These are phyloP conservation scores for Andrena praecox DNA, from an alignment of 2,888 invertebrate species.

Conservation along the genomic window DNA sequence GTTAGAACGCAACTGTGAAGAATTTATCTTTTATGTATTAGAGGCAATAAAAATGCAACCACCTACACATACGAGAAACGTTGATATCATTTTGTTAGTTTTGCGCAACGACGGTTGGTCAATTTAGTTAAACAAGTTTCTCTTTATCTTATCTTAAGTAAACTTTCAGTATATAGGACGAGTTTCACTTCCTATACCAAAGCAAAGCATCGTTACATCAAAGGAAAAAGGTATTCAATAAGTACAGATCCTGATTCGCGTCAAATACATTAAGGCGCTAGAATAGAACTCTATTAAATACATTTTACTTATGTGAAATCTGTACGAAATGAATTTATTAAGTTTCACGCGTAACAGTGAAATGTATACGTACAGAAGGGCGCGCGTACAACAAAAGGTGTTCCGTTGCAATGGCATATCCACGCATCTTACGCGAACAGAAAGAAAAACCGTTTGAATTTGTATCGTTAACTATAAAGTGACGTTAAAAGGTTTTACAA, in stretches of 20 bases:
- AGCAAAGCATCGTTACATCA: not conserved
- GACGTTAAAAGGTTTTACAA: not conserved
- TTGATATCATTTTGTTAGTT: slow-evolving; percentile 36
- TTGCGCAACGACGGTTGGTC: slow-evolving; percentile 29
- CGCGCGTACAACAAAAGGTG: not conserved
- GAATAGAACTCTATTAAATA: slow-evolving; percentile 16
- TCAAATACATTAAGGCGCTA: not conserved
- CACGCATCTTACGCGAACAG: too few species aligned
- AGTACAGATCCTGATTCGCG: not conserved
- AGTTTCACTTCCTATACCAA: slow-evolving; percentile 44
- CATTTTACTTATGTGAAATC: slow-evolving; percentile 2
- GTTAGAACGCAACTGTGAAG: slow-evolving; percentile 16
- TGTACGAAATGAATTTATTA: slow-evolving; percentile 12
- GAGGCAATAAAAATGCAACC: slow-evolving; percentile 9
- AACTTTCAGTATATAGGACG: slow-evolving; percentile 52
- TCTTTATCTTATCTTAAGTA: slow-evolving; percentile 43
- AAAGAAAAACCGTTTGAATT: not conserved
- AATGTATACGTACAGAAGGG: not conserved
- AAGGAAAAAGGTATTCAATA: not conserved
- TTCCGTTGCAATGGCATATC: not conserved
- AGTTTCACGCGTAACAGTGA: not conserved
- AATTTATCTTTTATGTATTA: slow-evolving; percentile 16
- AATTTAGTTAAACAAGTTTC: slow-evolving; percentile 32
- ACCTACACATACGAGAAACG: slow-evolving; percentile 16
- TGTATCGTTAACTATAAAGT: not conserved